phyloP scores from a whole-genome alignment of 2,113 vertebrate genomes.

The Baryphthengus martii region DNA sequence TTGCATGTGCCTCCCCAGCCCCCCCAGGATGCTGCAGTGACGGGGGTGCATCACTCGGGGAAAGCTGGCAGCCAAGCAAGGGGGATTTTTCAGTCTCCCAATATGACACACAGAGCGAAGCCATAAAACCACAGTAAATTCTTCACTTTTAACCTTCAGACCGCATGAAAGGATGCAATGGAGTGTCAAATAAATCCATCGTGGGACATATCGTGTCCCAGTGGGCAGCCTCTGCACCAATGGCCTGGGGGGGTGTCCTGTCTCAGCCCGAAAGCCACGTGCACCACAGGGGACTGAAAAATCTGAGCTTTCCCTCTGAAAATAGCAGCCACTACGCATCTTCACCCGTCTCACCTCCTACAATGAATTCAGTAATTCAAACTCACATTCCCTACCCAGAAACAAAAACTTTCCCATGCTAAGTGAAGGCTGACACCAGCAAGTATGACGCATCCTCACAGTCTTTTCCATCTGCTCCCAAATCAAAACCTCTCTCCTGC shows the following conservation, averaged over 20 bases:
- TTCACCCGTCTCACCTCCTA: not conserved
- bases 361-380: not conserved
- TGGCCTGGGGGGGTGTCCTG: accelerated
- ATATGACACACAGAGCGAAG: not conserved
- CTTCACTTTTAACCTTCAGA: not conserved
- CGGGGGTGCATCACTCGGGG: not conserved
- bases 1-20: accelerated
- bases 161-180: not conserved
- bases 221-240: accelerated
- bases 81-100: not conserved
- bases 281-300: not conserved
- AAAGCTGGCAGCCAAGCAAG: not conserved
- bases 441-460: not conserved
- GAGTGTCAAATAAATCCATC: not conserved
- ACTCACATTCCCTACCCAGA: not conserved
- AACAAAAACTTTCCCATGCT: not conserved
- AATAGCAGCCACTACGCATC: not conserved
- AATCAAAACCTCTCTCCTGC: not conserved
- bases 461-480: not conserved
- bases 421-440: not conserved
- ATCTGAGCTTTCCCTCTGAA: not conserved
- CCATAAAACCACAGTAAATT: not conserved
- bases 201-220: not conserved
- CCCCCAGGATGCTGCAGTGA: not conserved
- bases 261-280: not conserved